phyloP scores from a whole-genome alignment of 1,140 invertebrate genomes.

The Pseudachorutes palmiensis region DNA sequence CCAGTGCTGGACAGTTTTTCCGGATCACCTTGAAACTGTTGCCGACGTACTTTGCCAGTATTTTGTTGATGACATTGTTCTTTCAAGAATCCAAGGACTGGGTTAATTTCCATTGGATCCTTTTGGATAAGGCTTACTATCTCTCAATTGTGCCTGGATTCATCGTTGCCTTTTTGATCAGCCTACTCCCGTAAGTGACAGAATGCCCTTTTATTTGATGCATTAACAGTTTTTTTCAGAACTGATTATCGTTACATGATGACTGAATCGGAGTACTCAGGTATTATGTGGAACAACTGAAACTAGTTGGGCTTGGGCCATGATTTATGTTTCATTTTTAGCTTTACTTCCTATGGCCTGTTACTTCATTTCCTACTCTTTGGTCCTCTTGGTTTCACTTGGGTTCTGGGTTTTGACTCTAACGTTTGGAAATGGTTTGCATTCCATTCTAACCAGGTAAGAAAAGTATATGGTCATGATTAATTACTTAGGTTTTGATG shows the following conservation, averaged over 20 bases:
- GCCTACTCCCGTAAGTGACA: slow-evolving; percentile 26
- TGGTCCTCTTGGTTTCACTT: slow-evolving; percentile 20
- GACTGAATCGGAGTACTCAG: slow-evolving; percentile 5
- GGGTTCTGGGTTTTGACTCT: slow-evolving; percentile 22
- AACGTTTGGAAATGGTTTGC: slow-evolving; percentile 21
- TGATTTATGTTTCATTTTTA: background rate
- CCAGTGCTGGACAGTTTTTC: slow-evolving; percentile 31
- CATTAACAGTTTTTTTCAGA: slow-evolving; percentile 10
- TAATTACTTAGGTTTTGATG: background rate
- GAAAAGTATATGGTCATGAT: no score
- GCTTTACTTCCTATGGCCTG: slow-evolving; percentile 24
- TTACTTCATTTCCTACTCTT: slow-evolving; percentile 24
- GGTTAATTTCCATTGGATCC: slow-evolving; percentile 31
- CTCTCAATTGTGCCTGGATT: slow-evolving; percentile 29
- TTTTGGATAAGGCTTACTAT: slow-evolving; percentile 26
- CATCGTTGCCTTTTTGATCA: slow-evolving; percentile 11
- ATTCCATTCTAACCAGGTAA: slow-evolving; percentile 27
- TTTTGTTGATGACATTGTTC: slow-evolving; percentile 27
- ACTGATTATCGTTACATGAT: slow-evolving; percentile 3
- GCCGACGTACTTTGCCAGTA: slow-evolving; percentile 29
- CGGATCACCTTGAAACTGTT: slow-evolving; percentile 20
- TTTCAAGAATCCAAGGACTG: slow-evolving; percentile 23
- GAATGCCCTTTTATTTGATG: background rate
- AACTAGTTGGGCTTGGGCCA: background rate
- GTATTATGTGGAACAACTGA: slow-evolving; percentile 12